Evolutionary conservation across 2,888 invertebrate species (phyloP), one percentile per base, ranked within the genome.

Genomic region (Caenorhabditis angaria): DNA sequence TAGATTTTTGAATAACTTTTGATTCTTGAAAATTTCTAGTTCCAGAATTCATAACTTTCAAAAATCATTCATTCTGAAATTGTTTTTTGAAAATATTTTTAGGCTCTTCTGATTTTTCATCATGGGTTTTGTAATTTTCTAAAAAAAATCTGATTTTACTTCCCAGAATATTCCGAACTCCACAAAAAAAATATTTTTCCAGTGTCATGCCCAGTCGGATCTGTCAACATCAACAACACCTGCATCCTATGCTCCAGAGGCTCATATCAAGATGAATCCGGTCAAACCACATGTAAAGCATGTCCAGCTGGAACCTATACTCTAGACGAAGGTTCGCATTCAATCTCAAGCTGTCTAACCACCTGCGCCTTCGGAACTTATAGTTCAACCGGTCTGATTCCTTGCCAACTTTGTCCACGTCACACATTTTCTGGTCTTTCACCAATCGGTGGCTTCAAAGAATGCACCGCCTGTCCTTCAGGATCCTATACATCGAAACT

Each of bases 191-290:
- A n/a, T n/a, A n/a, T n/a, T 25, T 50, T 73, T 91, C 81, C 85
- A 94, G 94, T 96, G 74, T 94, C 97, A 87, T 99, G 99, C 88
- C 97, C 97, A 8, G 95, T 95, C 81, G 97, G 97, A 84, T 95
- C 96, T 0, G 95, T 92, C 86, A 93, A 93, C 82, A 94, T 94
- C 83, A 94, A 95, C 89, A 93, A 94, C 86, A 91, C 92, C 88
- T 97, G 97, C 87, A 90, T 93, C 59, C 91, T 92, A 71, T 97
- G 97, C 88, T 93, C 93, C 81, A 93, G 93, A 88, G 94, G 94
- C 76, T 94, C 92, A 67, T 97, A 94, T 88, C 96, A 81, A 66
- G 83, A 85, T 66, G 77, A 82, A 25, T 59, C 70, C 6, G 87
- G 87, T 4, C 94, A 54, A 82, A 94, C 94, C 4, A 94, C 95